These are phyloP conservation scores for Chascanopsetta lugubris DNA, from an alignment of 2,113 vertebrate genomes.

Conservation along the genomic window DNA sequence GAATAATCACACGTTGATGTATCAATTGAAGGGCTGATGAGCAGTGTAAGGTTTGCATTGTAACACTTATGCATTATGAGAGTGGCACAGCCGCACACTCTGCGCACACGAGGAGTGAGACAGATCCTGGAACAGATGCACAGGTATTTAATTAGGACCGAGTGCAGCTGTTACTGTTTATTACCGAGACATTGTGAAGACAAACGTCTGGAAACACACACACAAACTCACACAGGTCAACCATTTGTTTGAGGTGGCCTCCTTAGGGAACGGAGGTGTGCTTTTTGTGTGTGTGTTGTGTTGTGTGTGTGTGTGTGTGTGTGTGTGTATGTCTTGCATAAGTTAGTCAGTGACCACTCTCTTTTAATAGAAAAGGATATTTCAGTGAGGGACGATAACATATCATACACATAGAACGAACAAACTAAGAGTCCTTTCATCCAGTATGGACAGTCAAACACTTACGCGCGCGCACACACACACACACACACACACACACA, in stretches of 20 bases:
- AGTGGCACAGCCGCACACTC: constrained; percentile 9
- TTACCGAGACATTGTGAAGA: constrained; percentile 49
- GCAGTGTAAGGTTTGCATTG: constrained; percentile 13
- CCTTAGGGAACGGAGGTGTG: constrained; percentile 32
- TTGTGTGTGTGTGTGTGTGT: constrained; percentile 11
- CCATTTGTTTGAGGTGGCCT: constrained; percentile 48
- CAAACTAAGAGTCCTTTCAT: constrained; percentile 5
- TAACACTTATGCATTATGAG: constrained; percentile 1
- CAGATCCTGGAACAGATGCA: constrained; percentile 70
- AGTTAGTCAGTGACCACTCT: constrained; percentile 10
- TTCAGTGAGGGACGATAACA: constrained; percentile 46
- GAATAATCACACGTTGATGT: constrained; percentile 13
- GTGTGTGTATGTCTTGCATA: not conserved
- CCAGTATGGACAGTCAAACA: constrained; percentile 1
- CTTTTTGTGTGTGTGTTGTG: constrained; percentile 29
- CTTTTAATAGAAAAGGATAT: constrained; percentile 16
- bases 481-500: constrained; percentile 8
- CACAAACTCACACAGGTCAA: constrained; percentile 39
- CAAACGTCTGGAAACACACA: constrained; percentile 43
- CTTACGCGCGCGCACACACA: not conserved
- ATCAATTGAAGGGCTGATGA: not conserved
- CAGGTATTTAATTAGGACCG: constrained; percentile 73
- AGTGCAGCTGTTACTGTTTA: constrained; percentile 74
- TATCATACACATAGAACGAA: constrained; percentile 26
- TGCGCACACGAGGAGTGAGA: constrained; percentile 31